Evolutionary conservation across 2,888 invertebrate genomes (phyloP), one percentile per base, ranked within the genome.

Genomic region (Cerastis rubricosa): DNA sequence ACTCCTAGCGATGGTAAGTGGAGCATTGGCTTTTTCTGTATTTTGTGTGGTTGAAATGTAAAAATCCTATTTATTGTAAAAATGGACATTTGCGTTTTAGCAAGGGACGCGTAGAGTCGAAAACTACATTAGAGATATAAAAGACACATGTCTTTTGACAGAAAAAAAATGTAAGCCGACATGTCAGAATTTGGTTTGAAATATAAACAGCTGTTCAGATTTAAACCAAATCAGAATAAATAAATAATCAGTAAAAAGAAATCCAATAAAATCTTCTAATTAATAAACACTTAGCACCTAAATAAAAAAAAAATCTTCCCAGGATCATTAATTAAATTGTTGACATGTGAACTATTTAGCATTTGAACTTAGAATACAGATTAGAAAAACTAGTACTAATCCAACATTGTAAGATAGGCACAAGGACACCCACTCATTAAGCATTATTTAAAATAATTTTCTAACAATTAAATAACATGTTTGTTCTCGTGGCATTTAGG

Each of bases 1-100:
- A 93, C 91, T 83, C 81, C 90, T 51, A 93, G 84, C 84, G 94
- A 95, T 90, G 96, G 96, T 96, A 83, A 93, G 95, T 93, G 47
- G 29, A 22, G 2, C 25, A 22, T 14, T n/a, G 43, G 8, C 11
- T 49, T 54, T 61, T 19, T 35, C 35, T 63, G 1, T 1, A 29
- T 17, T 40, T 43, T 29, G 12, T 25, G 4, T 47, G 0, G 11
- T 43, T n/a, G n/a, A n/a, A n/a, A n/a, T n/a, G n/a, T n/a, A n/a
- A n/a, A n/a, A n/a, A n/a, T n/a, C n/a, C n/a, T n/a, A n/a, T n/a
- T n/a, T n/a, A n/a, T n/a, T n/a, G n/a, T n/a, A n/a, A n/a, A n/a
- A n/a, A n/a, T n/a, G n/a, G n/a, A n/a, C 9, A 49, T 29, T 17
- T 14, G 14, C 9, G 7, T 29, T 43, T 17, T 14, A 54, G 8